Evolutionary conservation across 2,888 invertebrate genomes (phyloP).

Genomic region (Mythimna lalbum): DNA sequence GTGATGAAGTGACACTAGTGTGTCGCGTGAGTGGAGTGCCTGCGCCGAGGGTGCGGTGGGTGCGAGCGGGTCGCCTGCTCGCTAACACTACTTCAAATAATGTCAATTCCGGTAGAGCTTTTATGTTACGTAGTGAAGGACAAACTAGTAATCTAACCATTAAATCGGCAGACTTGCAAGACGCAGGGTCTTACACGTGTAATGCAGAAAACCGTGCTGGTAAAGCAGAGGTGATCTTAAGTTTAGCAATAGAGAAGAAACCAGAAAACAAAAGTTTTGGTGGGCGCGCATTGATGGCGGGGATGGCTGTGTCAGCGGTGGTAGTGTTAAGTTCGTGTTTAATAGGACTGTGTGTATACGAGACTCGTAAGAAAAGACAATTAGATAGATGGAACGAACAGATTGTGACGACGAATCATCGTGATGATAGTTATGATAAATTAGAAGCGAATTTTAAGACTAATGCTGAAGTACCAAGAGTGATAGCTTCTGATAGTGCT

Average conservation of each 20-base stretch:
- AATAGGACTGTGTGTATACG: conserved; percentile 92
- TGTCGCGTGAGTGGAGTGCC: conserved; percentile 94
- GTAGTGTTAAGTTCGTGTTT: conserved; percentile 93
- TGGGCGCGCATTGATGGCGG: conserved; percentile 92
- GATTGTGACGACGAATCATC: conserved; percentile 86
- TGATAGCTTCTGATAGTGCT: conserved; percentile 78
- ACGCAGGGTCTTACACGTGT: conserved; percentile 94
- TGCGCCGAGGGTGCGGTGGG: conserved; percentile 93
- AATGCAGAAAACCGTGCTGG: conserved; percentile 96
- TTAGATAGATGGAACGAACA: conserved; percentile 89
- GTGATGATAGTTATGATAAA: conserved; percentile 94
- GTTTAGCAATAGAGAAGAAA: conserved; percentile 92
- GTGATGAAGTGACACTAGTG: conserved; percentile 93
- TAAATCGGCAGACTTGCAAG: conserved; percentile 93
- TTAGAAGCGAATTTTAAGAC: conserved; percentile 93
- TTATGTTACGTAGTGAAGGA: conserved; percentile 92
- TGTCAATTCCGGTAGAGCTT: conserved; percentile 90
- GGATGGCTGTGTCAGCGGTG: conserved; percentile 93
- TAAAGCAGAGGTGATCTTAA: conserved; percentile 93
- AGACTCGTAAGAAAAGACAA: conserved; percentile 91
- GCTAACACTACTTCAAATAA: conserved; percentile 90
- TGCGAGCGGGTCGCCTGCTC: conserved; percentile 93
- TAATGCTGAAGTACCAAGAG: conserved; percentile 80
- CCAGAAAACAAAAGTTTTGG: conserved; percentile 91
- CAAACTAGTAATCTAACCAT: conserved; percentile 94